Percentiles rank a stretch among this genome's conserved stretches.
phyloP scores from a whole-genome alignment of 2,113 vertebrate species.

The Xiphias gladius region DNA sequence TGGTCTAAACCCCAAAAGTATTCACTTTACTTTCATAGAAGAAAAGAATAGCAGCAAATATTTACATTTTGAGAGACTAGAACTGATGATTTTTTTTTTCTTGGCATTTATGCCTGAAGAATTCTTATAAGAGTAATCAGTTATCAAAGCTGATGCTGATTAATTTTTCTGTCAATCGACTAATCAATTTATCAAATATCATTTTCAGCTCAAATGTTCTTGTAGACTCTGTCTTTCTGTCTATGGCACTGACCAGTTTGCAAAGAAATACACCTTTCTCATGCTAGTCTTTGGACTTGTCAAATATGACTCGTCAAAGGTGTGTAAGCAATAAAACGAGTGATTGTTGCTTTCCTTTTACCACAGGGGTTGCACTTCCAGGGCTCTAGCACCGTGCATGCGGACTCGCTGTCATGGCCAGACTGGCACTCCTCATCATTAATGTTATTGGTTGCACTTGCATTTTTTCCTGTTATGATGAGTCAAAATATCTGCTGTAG shows the following conservation, averaged over 20 bases:
- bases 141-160: neutral
- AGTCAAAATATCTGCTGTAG: neutral
- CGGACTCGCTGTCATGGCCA: neutral
- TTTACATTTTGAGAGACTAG: neutral
- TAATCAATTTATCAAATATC: too few species aligned
- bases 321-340: neutral
- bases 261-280: neutral
- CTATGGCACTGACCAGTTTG: neutral
- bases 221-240: neutral
- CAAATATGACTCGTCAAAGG: neutral
- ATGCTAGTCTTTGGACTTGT: neutral
- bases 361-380: neutral
- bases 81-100: neutral
- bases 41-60: neutral
- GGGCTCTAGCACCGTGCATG: neutral
- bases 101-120: too few species aligned
- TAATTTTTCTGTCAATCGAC: neutral
- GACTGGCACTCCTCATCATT: slow-evolving; percentile 8
- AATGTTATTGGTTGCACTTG: slow-evolving; percentile 17
- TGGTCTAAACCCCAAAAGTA: too few species aligned
- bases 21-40: neutral
- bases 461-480: neutral
- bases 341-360: neutral
- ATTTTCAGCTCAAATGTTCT: neutral
- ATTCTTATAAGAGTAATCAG: neutral